Percentiles rank a stretch among this genome's conserved stretches.
Evolutionary conservation across 1,140 invertebrate species (phyloP).

Genomic region (Lasaia peninsularis): DNA sequence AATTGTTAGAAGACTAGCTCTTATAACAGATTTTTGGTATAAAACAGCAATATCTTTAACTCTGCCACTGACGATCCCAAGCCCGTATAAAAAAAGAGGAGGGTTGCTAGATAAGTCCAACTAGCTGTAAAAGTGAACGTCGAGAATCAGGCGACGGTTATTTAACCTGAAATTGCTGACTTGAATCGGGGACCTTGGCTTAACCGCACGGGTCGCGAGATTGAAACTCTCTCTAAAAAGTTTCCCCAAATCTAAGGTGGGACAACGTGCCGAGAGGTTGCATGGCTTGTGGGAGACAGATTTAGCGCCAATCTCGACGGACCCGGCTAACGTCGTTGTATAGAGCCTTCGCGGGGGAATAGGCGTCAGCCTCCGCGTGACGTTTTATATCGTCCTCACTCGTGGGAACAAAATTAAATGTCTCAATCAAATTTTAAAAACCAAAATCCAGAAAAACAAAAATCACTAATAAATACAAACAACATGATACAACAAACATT

Average conservation of each 20-base stretch:
- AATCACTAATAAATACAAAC: slow-evolving; percentile 1
- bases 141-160: slow-evolving; percentile 25
- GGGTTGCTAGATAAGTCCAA: slow-evolving; percentile 16
- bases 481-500: slow-evolving; percentile 19
- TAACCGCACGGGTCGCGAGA: slow-evolving; percentile 19
- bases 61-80: slow-evolving; percentile 26
- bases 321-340: slow-evolving; percentile 25
- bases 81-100: slow-evolving; percentile 27
- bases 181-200: slow-evolving; percentile 21
- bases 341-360: slow-evolving; percentile 25
- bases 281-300: slow-evolving; percentile 20
- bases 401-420: slow-evolving; percentile 25
- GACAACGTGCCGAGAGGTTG: slow-evolving; percentile 20
- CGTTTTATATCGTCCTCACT: slow-evolving; percentile 24
- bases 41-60: too few relatives aligned
- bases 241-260: slow-evolving; percentile 26
- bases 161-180: slow-evolving; percentile 15
- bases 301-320: slow-evolving; percentile 26
- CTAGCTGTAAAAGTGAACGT: slow-evolving; percentile 17
- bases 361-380: slow-evolving; percentile 28
- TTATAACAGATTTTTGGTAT: too few relatives aligned
- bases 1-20: too few relatives aligned
- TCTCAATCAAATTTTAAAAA: too few relatives aligned
- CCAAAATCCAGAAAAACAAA: not conserved
- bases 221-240: slow-evolving; percentile 27